Evolutionary conservation across 2,797 vertebrate species (phyloP).

Genomic region (Scleropages formosus): DNA sequence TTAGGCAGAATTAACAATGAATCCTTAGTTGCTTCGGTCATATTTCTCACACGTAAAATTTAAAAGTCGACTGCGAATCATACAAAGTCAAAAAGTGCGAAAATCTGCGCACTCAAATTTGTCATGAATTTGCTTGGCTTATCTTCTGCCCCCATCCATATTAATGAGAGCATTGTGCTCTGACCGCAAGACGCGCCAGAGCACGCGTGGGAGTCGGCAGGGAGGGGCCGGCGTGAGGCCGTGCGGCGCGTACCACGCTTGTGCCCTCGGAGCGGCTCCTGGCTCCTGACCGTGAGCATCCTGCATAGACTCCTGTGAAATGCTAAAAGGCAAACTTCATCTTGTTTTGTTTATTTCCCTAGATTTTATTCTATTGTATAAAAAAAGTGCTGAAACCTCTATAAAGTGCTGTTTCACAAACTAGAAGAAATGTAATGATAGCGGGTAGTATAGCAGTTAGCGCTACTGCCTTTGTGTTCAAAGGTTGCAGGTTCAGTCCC

Average conservation of each 20-base stretch:
- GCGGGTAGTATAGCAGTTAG: background rate
- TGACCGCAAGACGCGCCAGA: background rate
- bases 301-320: background rate
- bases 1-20: too few relatives aligned
- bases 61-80: too few relatives aligned
- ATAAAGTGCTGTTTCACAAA: background rate
- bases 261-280: background rate
- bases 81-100: too few relatives aligned
- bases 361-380: background rate
- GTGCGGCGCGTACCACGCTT: background rate
- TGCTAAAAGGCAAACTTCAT: background rate
- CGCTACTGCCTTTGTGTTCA: too few relatives aligned
- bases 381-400: background rate
- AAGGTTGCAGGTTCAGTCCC: too few relatives aligned
- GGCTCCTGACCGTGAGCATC: background rate
- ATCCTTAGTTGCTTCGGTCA: too few relatives aligned
- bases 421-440: background rate
- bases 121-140: background rate
- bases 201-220: background rate
- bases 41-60: too few relatives aligned
- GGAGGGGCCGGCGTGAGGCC: background rate
- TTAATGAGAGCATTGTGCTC: background rate
- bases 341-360: background rate
- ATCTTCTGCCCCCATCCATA: conserved; percentile 28
- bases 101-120: too few relatives aligned